A percentile compares a stretch with the other conserved stretches of the same genome.
Conservation (phyloP, 2,113 vertebrate species). For the Saimiri boliviensis region DNA sequence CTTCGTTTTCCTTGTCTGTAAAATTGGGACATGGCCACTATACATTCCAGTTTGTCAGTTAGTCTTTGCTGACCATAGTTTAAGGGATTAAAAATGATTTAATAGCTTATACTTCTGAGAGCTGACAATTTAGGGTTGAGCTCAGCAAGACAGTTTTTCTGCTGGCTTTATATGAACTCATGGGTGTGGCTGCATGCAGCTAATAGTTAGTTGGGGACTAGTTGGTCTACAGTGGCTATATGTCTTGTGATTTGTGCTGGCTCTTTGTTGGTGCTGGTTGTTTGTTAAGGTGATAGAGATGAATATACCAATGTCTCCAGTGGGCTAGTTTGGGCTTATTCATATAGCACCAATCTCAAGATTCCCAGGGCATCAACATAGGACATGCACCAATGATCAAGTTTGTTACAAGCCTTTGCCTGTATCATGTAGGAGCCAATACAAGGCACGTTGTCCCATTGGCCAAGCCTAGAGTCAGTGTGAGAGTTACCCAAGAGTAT, state of each 20-base stretch:
- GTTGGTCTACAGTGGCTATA: neutral
- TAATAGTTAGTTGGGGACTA: neutral
- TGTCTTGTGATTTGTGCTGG: neutral
- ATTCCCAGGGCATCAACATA: neutral
- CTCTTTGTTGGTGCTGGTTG: neutral
- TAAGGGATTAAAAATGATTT: neutral
- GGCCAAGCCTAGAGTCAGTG: neutral
- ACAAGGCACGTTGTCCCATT: neutral
- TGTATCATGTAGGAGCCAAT: neutral
- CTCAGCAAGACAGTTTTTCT: neutral
- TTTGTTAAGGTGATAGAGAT: neutral
- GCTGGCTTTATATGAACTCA: neutral
- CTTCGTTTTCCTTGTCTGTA: slow-evolving; percentile 24
- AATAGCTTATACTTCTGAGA: neutral
- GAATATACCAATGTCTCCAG: neutral
- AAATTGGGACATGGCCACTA: neutral
- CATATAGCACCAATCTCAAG: neutral
- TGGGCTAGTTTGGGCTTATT: neutral
- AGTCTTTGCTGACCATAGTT: neutral
- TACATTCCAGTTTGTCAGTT: neutral
- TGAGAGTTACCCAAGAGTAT: neutral
- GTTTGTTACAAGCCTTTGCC: neutral
- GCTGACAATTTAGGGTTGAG: neutral
- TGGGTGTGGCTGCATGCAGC: neutral
- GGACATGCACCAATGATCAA: neutral